Evolutionary conservation across 2,113 vertebrate species (phyloP), one percentile per base, ranked within the genome.

Genomic region (Apus apus): DNA sequence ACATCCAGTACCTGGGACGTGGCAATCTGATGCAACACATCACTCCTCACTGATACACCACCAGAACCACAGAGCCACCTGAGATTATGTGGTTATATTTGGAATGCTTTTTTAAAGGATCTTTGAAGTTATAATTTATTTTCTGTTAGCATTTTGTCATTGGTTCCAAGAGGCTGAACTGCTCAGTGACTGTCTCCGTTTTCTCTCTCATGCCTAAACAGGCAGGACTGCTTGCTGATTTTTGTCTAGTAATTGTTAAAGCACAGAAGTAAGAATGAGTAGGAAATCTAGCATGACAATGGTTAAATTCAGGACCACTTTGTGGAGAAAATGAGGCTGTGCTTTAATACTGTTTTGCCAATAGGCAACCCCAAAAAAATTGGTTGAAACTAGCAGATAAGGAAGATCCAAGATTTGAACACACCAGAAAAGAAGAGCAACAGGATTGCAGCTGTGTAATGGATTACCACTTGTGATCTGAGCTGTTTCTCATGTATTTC

Each of bases 21-120:
- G 61, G 76, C 92, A 97, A 84, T 93, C 83, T 92, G 72, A 94
- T 92, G 93, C 73, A 95, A 96, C 56, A 74, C 81, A 86, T 77
- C 79, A 50, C 56, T 74, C 65, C 65, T 93, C 64, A 34, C 61
- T 86, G 79, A 81, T 83, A 94, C 53, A 36, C 14, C 65, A 86
- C 48, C 85, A 90, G 76, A 60, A 93, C 60, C 72, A 79, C 25
- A 89, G 76, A 85, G 40, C 67, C 53, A 84, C 32, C 48, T 71
- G 85, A 94, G 68, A 78, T 78, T 74, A 78, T 81, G 53, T 27
- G 21, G 36, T 78, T 74, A 61, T 73, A 66, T 87, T 64, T 73
- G 48, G 40, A 74, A 60, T 6, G 10, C 5, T 74, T 73, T 85
- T 51, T 75, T 5, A 74, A 70, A 74, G 21, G 32, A 61, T 12